Evolutionary conservation across 53 echinoderm and acorn worm species (phyloP).

Genomic region (Astropecten irregularis): DNA sequence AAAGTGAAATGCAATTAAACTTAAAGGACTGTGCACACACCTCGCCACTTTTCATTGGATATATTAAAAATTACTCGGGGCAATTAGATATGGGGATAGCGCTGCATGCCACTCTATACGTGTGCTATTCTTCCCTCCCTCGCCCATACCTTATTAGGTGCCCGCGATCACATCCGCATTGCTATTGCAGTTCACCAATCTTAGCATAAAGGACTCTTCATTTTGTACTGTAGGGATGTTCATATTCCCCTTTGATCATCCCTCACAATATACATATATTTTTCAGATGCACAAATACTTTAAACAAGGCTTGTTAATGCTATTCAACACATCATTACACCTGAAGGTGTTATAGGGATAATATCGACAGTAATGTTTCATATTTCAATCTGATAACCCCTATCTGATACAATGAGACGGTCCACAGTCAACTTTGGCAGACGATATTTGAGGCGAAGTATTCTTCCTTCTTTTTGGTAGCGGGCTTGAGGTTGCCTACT

Average conservation of each 20-base stretch:
- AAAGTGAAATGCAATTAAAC: no score
- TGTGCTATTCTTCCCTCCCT: not conserved
- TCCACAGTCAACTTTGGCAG: slow-evolving; percentile 46
- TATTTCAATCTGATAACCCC: not conserved
- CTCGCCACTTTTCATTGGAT: no score
- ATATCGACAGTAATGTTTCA: not conserved
- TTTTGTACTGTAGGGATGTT: not conserved
- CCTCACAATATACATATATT: not conserved
- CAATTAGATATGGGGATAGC: no score
- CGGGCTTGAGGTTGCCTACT: not conserved
- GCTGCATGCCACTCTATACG: not conserved
- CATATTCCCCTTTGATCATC: not conserved
- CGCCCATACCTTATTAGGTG: slow-evolving; percentile 48
- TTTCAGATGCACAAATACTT: not conserved
- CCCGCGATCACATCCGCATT: slow-evolving; percentile 4
- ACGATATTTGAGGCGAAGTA: not conserved
- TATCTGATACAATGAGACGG: not conserved
- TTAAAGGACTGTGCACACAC: no score
- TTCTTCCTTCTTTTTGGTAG: slow-evolving; percentile 33
- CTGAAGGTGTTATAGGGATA: not conserved
- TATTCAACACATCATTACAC: not conserved
- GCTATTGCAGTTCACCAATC: not conserved
- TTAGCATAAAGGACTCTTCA: not conserved
- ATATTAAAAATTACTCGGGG: no score
- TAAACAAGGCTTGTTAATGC: not conserved